Evolutionary conservation across 2,888 invertebrate species (phyloP), one percentile per base, ranked within the genome.

Genomic region (Vannuccia rotundouncinata): DNA sequence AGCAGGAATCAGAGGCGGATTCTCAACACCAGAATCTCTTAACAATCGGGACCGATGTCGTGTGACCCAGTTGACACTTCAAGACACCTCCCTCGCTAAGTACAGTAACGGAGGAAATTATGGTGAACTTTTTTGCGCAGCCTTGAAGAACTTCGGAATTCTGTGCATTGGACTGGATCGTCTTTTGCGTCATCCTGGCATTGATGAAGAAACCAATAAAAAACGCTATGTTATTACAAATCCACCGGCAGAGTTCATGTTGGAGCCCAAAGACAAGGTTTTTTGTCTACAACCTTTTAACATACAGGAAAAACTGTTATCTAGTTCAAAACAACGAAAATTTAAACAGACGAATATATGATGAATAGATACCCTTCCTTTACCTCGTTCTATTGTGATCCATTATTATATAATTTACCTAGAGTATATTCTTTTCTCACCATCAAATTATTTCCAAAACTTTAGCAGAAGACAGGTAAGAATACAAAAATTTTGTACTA

Each of bases 91-190:
- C 27, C n/a, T n/a, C n/a, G n/a, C n/a, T n/a, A n/a, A n/a, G 89
- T 81, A 66, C 31, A 13, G 73, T 29, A 31, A 74, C 2, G n/a
- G n/a, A n/a, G 10, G 17, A 17, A 31, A 30, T 31, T 99, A 99
- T 90, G 97, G 97, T 66, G 95, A 97, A 89, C 90, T 99, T 86
- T 99, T 99, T 90, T 94, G 95, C 83, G 93, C 94, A 82, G 97
- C 98, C 82, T 91, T 99, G 84, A 93, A 95, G 88, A 94, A 95
- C 84, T 96, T 96, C 89, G 97, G 98, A 86, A 97, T 99, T 93
- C 91, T 99, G 86, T 99, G 98, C 90, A 97, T 99, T 88, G 99
- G 99, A 85, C 91, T 99, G 84, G 99, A 99, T 90, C 92, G 97
- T 89, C 91, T 91, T n/a, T n/a, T n/a, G n/a, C n/a, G n/a, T n/a